phyloP scores from a whole-genome alignment of 2,113 vertebrate species.

The Oreochromis tanganicae region DNA sequence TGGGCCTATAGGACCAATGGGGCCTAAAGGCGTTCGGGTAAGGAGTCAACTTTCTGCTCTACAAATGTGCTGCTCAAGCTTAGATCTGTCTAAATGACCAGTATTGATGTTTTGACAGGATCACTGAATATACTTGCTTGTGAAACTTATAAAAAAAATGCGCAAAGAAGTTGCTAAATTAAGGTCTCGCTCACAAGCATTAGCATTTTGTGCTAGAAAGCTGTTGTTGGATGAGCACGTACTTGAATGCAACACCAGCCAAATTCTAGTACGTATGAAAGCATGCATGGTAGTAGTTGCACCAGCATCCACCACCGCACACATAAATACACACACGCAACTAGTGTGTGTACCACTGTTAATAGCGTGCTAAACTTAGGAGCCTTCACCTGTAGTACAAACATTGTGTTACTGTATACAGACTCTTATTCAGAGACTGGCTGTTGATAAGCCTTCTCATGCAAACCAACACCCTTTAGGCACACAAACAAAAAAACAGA shows the following conservation, averaged over 20 bases:
- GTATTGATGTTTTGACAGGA: background rate
- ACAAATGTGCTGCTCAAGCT: background rate
- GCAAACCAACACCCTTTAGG: slow-evolving; percentile 24
- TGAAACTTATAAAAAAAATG: background rate
- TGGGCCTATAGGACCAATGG: slow-evolving; percentile 88
- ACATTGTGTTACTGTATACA: slow-evolving; percentile 23
- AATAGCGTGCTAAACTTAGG: slow-evolving; percentile 14
- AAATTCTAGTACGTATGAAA: background rate
- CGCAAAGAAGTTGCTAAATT: background rate
- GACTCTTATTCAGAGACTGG: background rate
- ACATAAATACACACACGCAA: slow-evolving; percentile 1
- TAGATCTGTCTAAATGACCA: background rate
- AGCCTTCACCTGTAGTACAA: slow-evolving; percentile 16
- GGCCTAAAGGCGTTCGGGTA: slow-evolving; percentile 94
- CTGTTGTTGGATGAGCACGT: background rate
- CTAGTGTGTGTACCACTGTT: background rate
- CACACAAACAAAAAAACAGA: slow-evolving; percentile 32
- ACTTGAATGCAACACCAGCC: background rate
- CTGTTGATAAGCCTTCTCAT: slow-evolving; percentile 11
- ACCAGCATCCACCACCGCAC: background rate
- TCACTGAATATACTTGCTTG: background rate
- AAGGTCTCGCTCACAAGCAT: background rate
- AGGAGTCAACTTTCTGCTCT: slow-evolving; percentile 54
- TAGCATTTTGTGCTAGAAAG: background rate
- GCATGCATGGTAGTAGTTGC: background rate